Evolutionary conservation across 2,888 invertebrate genomes (phyloP).

Genomic region (Parnassius mnemosyne): DNA sequence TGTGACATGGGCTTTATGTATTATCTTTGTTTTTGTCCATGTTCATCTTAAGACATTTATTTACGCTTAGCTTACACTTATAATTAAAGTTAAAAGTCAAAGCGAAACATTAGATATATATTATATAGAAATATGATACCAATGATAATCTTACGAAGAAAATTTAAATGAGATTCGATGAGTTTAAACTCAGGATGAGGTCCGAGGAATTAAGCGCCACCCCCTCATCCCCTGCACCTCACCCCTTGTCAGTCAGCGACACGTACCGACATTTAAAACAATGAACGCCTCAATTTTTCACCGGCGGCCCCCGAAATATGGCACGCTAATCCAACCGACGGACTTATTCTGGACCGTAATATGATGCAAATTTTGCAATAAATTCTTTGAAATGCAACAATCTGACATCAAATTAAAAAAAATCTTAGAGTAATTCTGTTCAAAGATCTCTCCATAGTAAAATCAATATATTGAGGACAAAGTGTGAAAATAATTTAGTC

Average conservation of each 20-base stretch:
- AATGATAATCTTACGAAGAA: constrained; percentile 15
- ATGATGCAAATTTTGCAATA: too few species aligned
- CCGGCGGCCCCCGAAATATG: constrained; percentile 47
- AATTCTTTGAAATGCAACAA: too few species aligned
- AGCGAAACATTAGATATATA: background rate
- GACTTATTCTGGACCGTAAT: constrained; percentile 33
- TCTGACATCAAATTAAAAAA: too few species aligned
- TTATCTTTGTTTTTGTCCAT: too few species aligned
- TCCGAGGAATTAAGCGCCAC: constrained; percentile 32
- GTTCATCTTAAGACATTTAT: too few species aligned
- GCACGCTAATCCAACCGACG: constrained; percentile 57
- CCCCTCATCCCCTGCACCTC: constrained; percentile 43
- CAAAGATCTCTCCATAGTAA: too few species aligned
- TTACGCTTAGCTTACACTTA: background rate
- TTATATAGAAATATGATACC: background rate
- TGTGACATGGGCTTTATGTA: too few species aligned
- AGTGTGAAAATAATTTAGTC: too few species aligned
- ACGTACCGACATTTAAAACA: constrained; percentile 74
- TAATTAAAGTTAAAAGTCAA: background rate
- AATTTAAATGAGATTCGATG: constrained; percentile 43
- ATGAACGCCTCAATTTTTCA: constrained; percentile 76
- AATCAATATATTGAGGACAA: too few species aligned
- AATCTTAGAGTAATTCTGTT: too few species aligned
- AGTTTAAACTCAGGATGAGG: constrained; percentile 28
- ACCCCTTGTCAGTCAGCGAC: constrained; percentile 44